Base-by-base conservation (phyloP, 2,888 invertebrate genomes). In the Leptopterna dolabrata region DNA sequence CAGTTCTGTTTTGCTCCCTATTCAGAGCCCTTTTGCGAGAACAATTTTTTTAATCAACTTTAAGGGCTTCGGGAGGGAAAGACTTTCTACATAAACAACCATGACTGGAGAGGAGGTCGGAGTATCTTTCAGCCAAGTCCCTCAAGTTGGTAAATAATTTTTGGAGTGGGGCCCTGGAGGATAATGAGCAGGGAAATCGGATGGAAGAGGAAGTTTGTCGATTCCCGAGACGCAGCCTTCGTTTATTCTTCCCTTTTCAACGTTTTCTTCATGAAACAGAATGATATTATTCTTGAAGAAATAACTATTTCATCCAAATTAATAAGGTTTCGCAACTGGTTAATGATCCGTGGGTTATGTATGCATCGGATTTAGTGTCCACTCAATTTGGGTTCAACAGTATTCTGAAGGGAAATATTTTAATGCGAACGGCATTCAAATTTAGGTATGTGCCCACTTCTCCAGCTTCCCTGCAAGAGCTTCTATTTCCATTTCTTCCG, bases 41-140 rank as follows among this genome's bases (percentile, higher is more conserved):
- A 78, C 47, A 78, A 78, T 80, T 81, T 76, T 76, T 78, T 83
- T 83, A 83, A 83, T 83, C 83, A 83, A 83, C 70, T 83, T 83
- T 83, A 70, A 27, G 78, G 78, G 78, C 14, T 36, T 36, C 16
- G 73, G 73, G 71, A 71, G 19, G 29, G 36, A 19, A 36, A 43
- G 78, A 19, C 78, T 78, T 78, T 19, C 24, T 16, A 45, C 27
- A 41, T 27, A 45, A 78, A 78, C 27, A 45, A 41, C 78, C 78
- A 27, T 24, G 27, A 45, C 16, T 27, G 19, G 41, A 43, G 27
- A 30, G 24, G 27, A 30, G 24, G 73, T 41, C 73, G 73, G 63
- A 27, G 73, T 73, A 78, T 78, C 43, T 78, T 45, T 45, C 43
- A 78, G 14, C 13, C 55, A n/a, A 55, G 55, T 55, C 55, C 63